These are phyloP conservation scores for Epizoanthus illoricatus DNA, from an alignment of 92 coral and sea anemone species.

Conservation along the genomic window DNA sequence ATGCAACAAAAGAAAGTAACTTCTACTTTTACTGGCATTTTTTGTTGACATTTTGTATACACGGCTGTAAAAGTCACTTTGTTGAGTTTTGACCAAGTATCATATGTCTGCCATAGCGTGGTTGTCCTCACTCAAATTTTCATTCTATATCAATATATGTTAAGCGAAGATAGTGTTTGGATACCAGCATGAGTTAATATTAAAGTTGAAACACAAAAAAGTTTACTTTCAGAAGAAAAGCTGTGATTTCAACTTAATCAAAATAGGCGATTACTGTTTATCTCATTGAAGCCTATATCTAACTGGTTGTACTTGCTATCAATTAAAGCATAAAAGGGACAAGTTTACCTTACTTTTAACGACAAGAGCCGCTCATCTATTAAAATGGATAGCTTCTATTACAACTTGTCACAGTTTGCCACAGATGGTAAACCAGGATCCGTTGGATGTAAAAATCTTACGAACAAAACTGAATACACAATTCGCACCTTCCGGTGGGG, in stretches of 20 bases:
- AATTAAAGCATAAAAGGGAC: background rate
- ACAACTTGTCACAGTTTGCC: background rate
- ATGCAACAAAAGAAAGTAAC: background rate
- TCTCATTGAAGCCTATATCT: background rate
- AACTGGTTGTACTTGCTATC: background rate
- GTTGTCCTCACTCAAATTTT: background rate
- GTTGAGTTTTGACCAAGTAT: background rate
- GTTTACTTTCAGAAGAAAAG: background rate
- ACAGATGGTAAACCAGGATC: conserved; percentile 19
- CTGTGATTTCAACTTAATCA: background rate
- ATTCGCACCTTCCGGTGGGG: conserved; percentile 11
- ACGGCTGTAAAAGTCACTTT: conserved; percentile 14
- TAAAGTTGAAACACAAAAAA: background rate
- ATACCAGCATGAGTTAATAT: background rate
- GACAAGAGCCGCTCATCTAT: background rate
- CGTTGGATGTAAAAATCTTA: background rate
- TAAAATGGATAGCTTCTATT: background rate
- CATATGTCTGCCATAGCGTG: background rate
- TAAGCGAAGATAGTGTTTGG: background rate
- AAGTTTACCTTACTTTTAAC: conserved; percentile 18
- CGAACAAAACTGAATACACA: conserved; percentile 20
- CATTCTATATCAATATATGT: background rate
- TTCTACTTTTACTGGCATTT: background rate
- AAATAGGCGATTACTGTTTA: background rate
- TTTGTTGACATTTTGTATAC: background rate